These are phyloP conservation scores for Drosophila engyochracea DNA, from an alignment of 2,888 invertebrate species.

Conservation along the genomic window DNA sequence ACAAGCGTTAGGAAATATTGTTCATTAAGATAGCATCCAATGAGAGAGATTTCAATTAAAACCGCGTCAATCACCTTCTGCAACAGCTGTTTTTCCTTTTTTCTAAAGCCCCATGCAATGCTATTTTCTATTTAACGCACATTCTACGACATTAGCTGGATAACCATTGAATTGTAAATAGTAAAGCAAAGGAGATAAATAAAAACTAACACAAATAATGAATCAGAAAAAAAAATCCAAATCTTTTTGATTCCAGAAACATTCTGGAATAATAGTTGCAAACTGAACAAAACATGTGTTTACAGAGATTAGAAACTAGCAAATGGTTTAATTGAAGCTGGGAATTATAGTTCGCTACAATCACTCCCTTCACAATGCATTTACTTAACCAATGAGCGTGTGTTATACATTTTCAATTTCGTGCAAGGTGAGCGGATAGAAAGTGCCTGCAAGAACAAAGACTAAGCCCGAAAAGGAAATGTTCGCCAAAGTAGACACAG, in stretches of 20 bases:
- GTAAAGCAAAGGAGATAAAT: neutral
- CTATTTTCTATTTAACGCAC: neutral
- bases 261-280: neutral
- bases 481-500: slow-evolving; percentile 4
- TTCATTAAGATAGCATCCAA: slow-evolving; percentile 14
- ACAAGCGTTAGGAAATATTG: slow-evolving; percentile 2
- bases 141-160: neutral
- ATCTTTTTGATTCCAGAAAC: neutral
- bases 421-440: slow-evolving; percentile 33
- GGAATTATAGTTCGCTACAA: slow-evolving; percentile 35
- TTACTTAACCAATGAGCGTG: slow-evolving; percentile 57
- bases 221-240: too few relatives aligned
- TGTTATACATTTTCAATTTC: slow-evolving; percentile 55
- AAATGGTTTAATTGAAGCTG: slow-evolving; percentile 1
- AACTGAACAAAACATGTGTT: neutral
- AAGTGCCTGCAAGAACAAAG: slow-evolving; percentile 27
- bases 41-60: slow-evolving; percentile 45
- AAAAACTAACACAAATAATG: neutral
- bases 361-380: slow-evolving; percentile 50
- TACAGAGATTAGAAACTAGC: neutral
- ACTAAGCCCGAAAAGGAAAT: slow-evolving; percentile 27
- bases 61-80: slow-evolving; percentile 34
- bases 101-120: neutral
- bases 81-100: slow-evolving; percentile 7
- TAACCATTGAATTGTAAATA: neutral